A percentile compares a stretch with the other conserved stretches of the same genome.
phyloP scores from a whole-genome alignment of 2,888 invertebrate genomes.

The Arrhopalites spinosus region DNA sequence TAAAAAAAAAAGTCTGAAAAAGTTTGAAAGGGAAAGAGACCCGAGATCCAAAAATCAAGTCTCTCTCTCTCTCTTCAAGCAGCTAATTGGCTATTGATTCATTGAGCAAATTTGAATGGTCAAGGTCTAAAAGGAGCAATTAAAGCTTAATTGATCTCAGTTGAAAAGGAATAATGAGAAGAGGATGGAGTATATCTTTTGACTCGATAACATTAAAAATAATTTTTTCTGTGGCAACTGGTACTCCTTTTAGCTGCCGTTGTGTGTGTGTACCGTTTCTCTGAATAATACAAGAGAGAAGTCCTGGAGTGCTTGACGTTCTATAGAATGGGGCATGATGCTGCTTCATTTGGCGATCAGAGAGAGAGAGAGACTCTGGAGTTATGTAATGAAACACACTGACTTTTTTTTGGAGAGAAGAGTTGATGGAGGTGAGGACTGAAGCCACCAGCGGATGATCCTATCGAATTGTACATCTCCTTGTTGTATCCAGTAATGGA shows the following conservation, averaged over 20 bases:
- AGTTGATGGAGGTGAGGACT: slow-evolving; percentile 45
- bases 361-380: neutral
- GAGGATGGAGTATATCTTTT: slow-evolving; percentile 1
- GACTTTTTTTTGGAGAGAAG: neutral
- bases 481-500: slow-evolving; percentile 46
- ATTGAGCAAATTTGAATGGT: slow-evolving; percentile 40
- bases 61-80: slow-evolving; percentile 22
- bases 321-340: neutral
- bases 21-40: neutral
- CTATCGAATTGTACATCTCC: slow-evolving; percentile 38
- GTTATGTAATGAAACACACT: neutral
- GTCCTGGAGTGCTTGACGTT: neutral
- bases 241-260: neutral
- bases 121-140: slow-evolving; percentile 48
- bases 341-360: neutral
- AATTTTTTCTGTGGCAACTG: neutral
- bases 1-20: neutral
- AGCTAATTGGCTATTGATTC: slow-evolving; percentile 50
- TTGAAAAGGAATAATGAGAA: slow-evolving; percentile 25
- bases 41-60: neutral
- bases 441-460: slow-evolving; percentile 44
- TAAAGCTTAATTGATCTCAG: slow-evolving; percentile 48
- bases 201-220: neutral
- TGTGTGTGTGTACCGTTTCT: neutral
- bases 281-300: no score